A percentile compares a stretch with the other conserved stretches of the same genome.
phyloP scores from a whole-genome alignment of 35 echinoderm and acorn worm species.

The Hemicentrotus pulcherrimus region DNA sequence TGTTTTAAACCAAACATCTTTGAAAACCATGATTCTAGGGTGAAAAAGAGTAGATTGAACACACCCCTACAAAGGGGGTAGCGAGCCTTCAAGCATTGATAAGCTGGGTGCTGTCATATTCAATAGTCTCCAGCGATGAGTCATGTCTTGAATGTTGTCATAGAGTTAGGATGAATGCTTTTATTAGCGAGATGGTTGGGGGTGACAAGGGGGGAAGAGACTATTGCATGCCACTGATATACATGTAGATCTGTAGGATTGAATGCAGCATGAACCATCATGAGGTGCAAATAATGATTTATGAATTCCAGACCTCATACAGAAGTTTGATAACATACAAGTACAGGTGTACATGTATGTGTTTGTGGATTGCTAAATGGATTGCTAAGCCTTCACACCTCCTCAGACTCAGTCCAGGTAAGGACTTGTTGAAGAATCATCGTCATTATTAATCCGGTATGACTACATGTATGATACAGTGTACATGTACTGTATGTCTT shows the following conservation, averaged over 20 bases:
- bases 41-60: no score
- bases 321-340: background rate
- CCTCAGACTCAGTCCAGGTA: no score
- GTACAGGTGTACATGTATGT: background rate
- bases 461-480: no score
- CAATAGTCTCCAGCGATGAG: conserved; percentile 14
- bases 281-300: background rate
- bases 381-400: no score
- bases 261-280: background rate
- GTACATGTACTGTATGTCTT: no score
- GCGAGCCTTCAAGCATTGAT: background rate
- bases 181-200: conserved; percentile 17
- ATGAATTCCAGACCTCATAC: background rate
- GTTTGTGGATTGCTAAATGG: no score
- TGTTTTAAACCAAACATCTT: no score
- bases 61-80: no score
- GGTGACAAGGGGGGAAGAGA: background rate
- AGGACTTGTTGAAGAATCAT: no score
- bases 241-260: background rate
- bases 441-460: no score
- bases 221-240: background rate
- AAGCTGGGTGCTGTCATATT: conserved; percentile 29
- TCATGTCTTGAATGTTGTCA: conserved; percentile 31
- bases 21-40: no score
- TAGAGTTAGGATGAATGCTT: background rate